Evolutionary conservation across 1,140 invertebrate species (phyloP).

Genomic region (Procambarus virginalis): DNA sequence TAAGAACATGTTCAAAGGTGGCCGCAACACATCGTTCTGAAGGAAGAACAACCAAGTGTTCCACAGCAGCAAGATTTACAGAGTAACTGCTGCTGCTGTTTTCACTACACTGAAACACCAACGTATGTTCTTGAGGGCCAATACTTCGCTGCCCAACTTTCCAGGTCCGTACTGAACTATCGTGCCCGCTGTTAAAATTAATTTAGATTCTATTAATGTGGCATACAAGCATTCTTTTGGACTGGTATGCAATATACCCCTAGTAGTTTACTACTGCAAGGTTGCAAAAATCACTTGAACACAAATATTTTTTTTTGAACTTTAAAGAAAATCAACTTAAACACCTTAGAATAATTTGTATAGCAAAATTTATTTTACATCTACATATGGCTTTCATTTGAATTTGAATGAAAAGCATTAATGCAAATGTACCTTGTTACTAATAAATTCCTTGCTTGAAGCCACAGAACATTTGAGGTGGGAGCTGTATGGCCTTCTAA

Average conservation of each 20-base stretch:
- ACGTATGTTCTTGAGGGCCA: conserved; percentile 77
- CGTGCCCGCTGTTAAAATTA: conserved; percentile 76
- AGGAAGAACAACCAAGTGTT: conserved; percentile 77
- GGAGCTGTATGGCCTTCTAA: conserved; percentile 79
- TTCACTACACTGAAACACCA: conserved; percentile 78
- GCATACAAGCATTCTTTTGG: background rate
- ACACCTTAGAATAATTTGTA: too few species aligned
- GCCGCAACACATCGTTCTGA: conserved; percentile 78
- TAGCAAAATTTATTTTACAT: too few species aligned
- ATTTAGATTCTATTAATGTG: background rate
- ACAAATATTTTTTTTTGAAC: too few species aligned
- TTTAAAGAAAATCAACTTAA: too few species aligned
- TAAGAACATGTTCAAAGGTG: conserved; percentile 78
- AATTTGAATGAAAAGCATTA: too few species aligned
- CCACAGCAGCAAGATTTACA: conserved; percentile 76
- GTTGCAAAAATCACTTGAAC: too few species aligned
- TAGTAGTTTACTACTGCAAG: too few species aligned
- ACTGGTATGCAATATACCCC: background rate
- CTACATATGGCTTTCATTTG: too few species aligned
- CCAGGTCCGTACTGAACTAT: conserved; percentile 82
- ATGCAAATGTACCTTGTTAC: conserved; percentile 48
- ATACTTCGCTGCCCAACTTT: conserved; percentile 74
- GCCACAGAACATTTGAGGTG: conserved; percentile 71
- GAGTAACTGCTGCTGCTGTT: conserved; percentile 76
- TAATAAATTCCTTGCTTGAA: conserved; percentile 56